Base-by-base conservation (phyloP, 1,140 invertebrate species). In the Luehdorfia chinensis region DNA sequence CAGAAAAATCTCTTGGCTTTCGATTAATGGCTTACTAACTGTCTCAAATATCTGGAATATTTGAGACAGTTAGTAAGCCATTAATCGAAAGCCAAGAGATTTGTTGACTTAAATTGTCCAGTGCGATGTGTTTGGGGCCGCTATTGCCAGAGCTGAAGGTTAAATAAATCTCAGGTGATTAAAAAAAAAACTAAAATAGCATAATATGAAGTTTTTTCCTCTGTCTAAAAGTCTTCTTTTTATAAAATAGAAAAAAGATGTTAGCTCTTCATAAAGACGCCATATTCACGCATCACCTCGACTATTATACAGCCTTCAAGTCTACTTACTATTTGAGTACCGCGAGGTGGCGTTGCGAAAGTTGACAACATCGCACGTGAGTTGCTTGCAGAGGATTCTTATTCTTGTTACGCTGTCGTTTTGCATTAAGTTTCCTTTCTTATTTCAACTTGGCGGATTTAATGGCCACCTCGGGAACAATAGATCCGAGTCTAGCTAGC, bases 261-360 rank as follows among this genome's bases (percentile, higher is more conserved):
- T n/a, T n/a, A n/a, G n/a, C n/a, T 43, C 25, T 43, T 43, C 39
- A 43, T 43, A 43, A 43, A 43, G 27, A 25, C 27, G 39, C 39
- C 47, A 47, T 55, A 55, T 33, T 30, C 53, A 37, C 46, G 66
- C 66, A 60, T 53, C 59, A 68, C 65, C 69, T 75, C 63, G 60
- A 54, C 39, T 61, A 60, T 50, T 58, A 50, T 50, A 62, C 25
- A 76, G 74, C 76, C 76, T 80, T 77, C 69, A 59, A 66, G 62
- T 62, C 61, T 54, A 60, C 63, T 73, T 65, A 77, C 66, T 58
- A 70, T 72, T 69, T 67, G 63, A 72, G 60, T 65, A 67, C 56
- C 57, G 59, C 64, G 71, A 76, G 78, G 75, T 69, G 68, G 59
- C 66, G 68, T 84, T 84, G 75, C 79, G 79, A 84, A 84, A 84